phyloP scores from a whole-genome alignment of 2,888 invertebrate species.

The Eristalis intricaria region DNA sequence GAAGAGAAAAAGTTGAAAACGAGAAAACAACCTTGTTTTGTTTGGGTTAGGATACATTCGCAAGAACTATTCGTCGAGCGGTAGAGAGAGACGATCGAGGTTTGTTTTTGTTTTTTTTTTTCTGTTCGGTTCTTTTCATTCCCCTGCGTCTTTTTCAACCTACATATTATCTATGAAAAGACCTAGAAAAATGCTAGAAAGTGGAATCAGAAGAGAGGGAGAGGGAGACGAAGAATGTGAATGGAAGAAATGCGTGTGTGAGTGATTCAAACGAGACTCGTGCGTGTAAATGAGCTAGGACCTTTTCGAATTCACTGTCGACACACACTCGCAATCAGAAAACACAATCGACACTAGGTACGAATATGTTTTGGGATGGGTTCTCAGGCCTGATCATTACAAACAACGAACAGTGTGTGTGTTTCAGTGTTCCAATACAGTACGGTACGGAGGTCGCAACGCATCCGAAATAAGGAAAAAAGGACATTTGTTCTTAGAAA shows the following conservation, averaged over 20 bases:
- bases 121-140: not conserved
- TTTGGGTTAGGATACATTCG: not conserved
- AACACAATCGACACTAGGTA: conserved; percentile 4
- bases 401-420: conserved; percentile 55
- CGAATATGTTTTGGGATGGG: conserved; percentile 38
- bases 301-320: conserved; percentile 36
- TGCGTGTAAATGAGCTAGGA: conserved; percentile 51
- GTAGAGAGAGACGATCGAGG: conserved; percentile 38
- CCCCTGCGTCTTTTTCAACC: conserved; percentile 16
- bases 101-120: conserved; percentile 50
- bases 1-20: conserved; percentile 26
- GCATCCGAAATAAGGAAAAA: conserved; percentile 1
- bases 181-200: conserved; percentile 64
- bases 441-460: conserved; percentile 44
- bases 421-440: conserved; percentile 65
- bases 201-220: conserved; percentile 16
- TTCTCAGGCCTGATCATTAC: conserved; percentile 51
- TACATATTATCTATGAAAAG: conserved; percentile 49
- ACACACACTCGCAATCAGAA: conserved; percentile 43
- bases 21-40: conserved; percentile 4
- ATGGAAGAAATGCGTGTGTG: not conserved
- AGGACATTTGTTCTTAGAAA: conserved; percentile 33
- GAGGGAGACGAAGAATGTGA: conserved; percentile 4
- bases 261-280: conserved; percentile 51
- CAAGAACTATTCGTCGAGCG: conserved; percentile 1